Evolutionary conservation across 2,113 vertebrate genomes (phyloP).

Genomic region (Monarcha castaneiventris): DNA sequence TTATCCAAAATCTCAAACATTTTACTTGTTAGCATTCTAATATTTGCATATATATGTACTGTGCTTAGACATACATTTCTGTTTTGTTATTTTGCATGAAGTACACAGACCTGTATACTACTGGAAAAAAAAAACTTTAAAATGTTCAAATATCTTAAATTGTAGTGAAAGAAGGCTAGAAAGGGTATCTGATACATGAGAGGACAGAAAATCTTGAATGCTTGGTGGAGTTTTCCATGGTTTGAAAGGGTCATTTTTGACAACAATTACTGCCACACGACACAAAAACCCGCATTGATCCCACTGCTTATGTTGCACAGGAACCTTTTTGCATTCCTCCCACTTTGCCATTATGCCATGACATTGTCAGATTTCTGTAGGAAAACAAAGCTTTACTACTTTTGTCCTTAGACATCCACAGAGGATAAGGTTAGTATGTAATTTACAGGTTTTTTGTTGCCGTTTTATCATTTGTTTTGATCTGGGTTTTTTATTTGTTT

Average conservation of each 20-base stretch:
- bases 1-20: background rate
- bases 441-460: background rate
- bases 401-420: background rate
- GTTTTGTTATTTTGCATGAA: background rate
- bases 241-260: background rate
- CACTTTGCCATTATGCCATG: background rate
- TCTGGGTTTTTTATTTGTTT: background rate
- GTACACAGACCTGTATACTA: background rate
- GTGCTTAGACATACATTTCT: background rate
- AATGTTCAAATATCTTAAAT: background rate
- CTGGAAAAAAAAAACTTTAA: background rate
- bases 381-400: background rate
- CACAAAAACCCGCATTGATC: background rate
- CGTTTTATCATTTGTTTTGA: background rate
- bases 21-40: background rate
- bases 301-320: background rate
- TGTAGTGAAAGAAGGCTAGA: rapidly evolving
- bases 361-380: background rate
- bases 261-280: background rate
- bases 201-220: background rate
- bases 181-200: background rate
- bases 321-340: background rate
- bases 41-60: background rate
- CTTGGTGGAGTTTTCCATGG: background rate
- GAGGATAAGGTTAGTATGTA: background rate